Conservation (phyloP, 2,113 vertebrate genomes). For the Illadopsis cleaveri region DNA sequence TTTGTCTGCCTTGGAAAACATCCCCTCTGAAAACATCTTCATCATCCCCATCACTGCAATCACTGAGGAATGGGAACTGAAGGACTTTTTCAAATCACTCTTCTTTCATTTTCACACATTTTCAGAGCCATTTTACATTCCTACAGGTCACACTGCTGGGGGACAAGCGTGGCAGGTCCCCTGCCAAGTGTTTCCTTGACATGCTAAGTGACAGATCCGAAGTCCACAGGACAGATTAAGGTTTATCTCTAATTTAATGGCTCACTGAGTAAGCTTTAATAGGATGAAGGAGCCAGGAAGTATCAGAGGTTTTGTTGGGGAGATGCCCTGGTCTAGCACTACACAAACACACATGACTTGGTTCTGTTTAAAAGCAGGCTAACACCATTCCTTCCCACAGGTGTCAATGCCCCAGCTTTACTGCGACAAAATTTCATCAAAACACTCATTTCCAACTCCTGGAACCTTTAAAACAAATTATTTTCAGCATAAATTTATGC, state of each 20-base stretch:
- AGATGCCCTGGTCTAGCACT: not conserved
- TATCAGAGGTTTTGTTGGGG: not conserved
- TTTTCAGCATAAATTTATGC: not conserved
- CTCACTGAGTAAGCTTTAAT: not conserved
- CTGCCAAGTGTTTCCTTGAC: not conserved
- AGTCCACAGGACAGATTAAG: not conserved
- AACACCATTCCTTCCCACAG: not conserved
- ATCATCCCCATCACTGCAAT: not conserved
- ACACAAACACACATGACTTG: not conserved
- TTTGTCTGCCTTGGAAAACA: not conserved
- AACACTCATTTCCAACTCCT: not conserved
- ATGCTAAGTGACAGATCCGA: not conserved
- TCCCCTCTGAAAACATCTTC: not conserved
- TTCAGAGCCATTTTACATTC: not conserved
- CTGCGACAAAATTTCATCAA: not conserved
- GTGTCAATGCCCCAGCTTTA: not conserved
- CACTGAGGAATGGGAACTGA: not conserved
- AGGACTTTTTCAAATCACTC: not conserved
- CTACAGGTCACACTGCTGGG: not conserved
- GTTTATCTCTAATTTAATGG: slow-evolving; percentile 6
- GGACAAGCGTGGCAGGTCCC: not conserved
- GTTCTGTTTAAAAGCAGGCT: not conserved
- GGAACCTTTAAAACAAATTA: not conserved
- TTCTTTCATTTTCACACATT: not conserved
- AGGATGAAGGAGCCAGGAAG: not conserved